Evolutionary conservation across 2,888 invertebrate species (phyloP).

Genomic region (Stegophylla sp.): DNA sequence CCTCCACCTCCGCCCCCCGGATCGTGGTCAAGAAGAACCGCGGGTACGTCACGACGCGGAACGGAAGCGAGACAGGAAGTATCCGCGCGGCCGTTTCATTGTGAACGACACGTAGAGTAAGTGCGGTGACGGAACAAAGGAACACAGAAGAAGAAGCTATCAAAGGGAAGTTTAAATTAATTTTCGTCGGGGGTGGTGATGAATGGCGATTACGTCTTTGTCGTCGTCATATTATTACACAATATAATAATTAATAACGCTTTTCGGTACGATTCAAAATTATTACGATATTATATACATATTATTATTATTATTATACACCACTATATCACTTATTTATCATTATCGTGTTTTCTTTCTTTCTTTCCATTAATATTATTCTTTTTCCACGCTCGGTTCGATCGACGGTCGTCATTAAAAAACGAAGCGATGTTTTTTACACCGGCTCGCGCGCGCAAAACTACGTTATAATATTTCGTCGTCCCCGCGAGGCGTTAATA

Average conservation of each 20-base stretch:
- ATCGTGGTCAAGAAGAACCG: background rate
- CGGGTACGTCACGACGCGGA: background rate
- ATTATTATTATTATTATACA: background rate
- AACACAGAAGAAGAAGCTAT: background rate
- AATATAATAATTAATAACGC: conserved; percentile 31
- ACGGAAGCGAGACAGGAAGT: conserved; percentile 22
- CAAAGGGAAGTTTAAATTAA: conserved; percentile 6
- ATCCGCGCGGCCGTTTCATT: background rate
- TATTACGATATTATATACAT: no score
- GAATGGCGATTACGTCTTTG: conserved; percentile 19
- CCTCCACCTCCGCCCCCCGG: background rate
- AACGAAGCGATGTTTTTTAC: no score
- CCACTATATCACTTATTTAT: background rate
- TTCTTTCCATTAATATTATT: no score
- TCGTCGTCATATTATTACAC: no score
- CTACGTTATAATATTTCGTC: no score
- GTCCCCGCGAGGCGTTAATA: no score
- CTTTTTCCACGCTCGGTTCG: no score
- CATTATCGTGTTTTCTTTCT: no score
- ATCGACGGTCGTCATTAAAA: no score
- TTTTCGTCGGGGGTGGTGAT: conserved; percentile 1
- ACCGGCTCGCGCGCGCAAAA: no score
- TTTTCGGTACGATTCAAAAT: background rate
- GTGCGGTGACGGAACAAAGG: background rate
- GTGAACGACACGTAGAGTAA: conserved; percentile 21